phyloP scores from a whole-genome alignment of 1,140 invertebrate species.

The Lanistes nyassanus region DNA sequence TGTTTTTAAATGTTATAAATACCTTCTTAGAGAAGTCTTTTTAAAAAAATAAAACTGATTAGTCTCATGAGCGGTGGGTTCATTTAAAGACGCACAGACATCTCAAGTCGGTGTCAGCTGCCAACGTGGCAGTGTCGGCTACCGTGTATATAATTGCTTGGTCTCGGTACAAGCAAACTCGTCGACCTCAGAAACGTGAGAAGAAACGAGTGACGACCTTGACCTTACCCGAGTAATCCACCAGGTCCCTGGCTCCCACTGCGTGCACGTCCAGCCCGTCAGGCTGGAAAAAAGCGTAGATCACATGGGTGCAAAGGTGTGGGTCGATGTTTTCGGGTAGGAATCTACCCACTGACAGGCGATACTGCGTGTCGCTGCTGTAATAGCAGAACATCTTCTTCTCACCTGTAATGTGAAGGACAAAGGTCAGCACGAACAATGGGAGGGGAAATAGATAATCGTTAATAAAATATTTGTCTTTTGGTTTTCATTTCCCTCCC shows the following conservation, averaged over 20 bases:
- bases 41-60: too few relatives aligned
- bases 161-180: too few relatives aligned
- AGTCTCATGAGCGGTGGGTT: too few relatives aligned
- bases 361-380: constrained; percentile 53
- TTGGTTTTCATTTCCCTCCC: background rate
- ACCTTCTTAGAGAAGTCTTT: too few relatives aligned
- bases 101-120: too few relatives aligned
- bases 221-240: background rate
- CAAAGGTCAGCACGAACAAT: too few relatives aligned
- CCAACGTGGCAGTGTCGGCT: too few relatives aligned
- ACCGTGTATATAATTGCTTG: too few relatives aligned
- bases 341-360: constrained; percentile 64
- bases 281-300: constrained; percentile 80
- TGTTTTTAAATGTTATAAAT: too few relatives aligned
- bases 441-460: background rate
- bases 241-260: background rate
- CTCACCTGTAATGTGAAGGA: background rate
- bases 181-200: too few relatives aligned
- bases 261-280: constrained; percentile 15
- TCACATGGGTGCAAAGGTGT: constrained; percentile 80
- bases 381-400: constrained; percentile 56
- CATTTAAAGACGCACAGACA: too few relatives aligned
- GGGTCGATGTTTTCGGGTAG: constrained; percentile 75
- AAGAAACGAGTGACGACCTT: background rate
- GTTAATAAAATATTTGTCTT: background rate